Evolutionary conservation across 1,140 invertebrate species (phyloP).

Genomic region (Lysiphlebus fabarum): DNA sequence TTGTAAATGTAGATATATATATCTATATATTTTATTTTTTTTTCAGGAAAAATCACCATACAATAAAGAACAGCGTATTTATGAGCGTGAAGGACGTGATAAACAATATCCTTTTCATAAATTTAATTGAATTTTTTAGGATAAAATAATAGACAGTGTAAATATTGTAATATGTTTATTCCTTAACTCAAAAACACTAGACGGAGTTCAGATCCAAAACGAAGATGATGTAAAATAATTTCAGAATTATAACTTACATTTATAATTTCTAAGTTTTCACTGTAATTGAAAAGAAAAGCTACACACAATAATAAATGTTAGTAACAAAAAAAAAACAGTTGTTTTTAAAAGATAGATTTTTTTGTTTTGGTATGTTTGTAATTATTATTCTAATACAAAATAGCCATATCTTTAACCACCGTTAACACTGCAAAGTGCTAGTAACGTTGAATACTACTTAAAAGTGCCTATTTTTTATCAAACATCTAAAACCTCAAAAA

Average conservation of each 20-base stretch:
- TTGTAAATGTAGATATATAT: too few relatives aligned
- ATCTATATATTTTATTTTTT: too few relatives aligned
- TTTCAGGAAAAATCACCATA: constrained; percentile 72
- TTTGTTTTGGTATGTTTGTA: too few relatives aligned
- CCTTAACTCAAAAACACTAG: constrained; percentile 57
- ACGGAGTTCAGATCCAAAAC: constrained; percentile 58
- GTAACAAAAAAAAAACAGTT: constrained; percentile 35
- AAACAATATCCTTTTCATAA: constrained; percentile 77
- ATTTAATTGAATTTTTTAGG: constrained; percentile 4
- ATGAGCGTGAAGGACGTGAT: constrained; percentile 66
- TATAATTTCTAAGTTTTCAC: constrained; percentile 52
- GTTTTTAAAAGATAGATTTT: too few relatives aligned
- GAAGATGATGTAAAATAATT: constrained; percentile 55
- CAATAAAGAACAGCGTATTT: constrained; percentile 57
- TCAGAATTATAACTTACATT: constrained; percentile 50
- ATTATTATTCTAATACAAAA: too few relatives aligned
- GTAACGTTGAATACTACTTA: not conserved
- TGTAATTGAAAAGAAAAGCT: constrained; percentile 45
- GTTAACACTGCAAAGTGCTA: not conserved
- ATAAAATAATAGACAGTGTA: constrained; percentile 12
- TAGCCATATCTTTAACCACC: too few relatives aligned
- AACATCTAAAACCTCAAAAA: not conserved
- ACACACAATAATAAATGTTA: constrained; percentile 48
- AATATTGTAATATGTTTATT: constrained; percentile 24
- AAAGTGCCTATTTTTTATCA: not conserved